These are phyloP conservation scores for Pseudococcus viburni DNA, from an alignment of 2,888 invertebrate species.

Conservation along the genomic window DNA sequence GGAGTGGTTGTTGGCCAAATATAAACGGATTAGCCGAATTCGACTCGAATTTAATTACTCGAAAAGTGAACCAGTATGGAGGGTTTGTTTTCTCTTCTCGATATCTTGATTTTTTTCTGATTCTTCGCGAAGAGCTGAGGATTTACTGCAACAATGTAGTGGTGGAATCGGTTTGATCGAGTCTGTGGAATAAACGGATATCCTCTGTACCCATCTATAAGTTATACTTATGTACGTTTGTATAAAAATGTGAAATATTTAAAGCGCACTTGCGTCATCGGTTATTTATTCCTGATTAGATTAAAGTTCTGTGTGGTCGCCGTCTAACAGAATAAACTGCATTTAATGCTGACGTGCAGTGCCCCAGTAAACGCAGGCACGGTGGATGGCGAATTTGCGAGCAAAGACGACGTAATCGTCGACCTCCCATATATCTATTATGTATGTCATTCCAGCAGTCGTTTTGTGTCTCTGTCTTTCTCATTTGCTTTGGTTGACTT, in stretches of 20 bases:
- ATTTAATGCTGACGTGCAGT: conserved; percentile 62
- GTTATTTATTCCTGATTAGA: conserved; percentile 63
- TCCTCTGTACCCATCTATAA: background rate
- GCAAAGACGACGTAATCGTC: conserved; percentile 62
- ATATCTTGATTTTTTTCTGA: no score
- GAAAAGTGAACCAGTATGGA: background rate
- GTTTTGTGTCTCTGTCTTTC: background rate
- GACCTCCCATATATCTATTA: conserved; percentile 64
- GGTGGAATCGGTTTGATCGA: no score
- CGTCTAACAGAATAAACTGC: conserved; percentile 63
- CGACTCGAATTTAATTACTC: background rate
- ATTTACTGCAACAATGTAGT: background rate
- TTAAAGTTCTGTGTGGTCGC: conserved; percentile 64
- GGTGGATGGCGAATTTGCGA: conserved; percentile 58
- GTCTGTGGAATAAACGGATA: background rate
- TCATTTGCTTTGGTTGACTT: background rate
- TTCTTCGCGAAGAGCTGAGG: background rate
- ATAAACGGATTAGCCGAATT: conserved; percentile 3
- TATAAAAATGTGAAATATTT: conserved; percentile 41
- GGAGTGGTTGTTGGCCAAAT: background rate
- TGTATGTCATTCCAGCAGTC: conserved; percentile 58
- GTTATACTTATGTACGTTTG: background rate
- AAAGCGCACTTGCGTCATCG: conserved; percentile 48
- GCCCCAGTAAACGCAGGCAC: conserved; percentile 64
- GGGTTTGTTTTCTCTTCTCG: background rate